These are phyloP conservation scores for Iguana delicatissima DNA, from an alignment of 2,797 vertebrate species.

Conservation along the genomic window DNA sequence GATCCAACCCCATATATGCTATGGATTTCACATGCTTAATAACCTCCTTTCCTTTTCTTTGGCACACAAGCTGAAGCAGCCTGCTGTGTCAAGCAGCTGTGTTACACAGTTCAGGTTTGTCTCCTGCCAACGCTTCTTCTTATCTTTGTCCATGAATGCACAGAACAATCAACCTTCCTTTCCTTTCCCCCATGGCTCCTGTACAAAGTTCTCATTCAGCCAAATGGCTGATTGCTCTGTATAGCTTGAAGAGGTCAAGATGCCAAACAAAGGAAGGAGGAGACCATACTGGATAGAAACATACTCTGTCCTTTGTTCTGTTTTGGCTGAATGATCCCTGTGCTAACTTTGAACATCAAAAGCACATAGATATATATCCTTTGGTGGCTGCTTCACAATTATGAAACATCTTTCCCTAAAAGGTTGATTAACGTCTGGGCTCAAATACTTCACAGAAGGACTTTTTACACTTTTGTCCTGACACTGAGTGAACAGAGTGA, in stretches of 20 bases:
- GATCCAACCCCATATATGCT: not conserved
- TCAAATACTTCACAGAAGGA: not conserved
- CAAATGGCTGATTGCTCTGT: not conserved
- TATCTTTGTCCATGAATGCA: not conserved
- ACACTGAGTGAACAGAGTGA: not conserved
- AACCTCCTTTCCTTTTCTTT: constrained; percentile 7
- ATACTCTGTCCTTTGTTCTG: no score
- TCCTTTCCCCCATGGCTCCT: not conserved
- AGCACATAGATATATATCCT: not conserved
- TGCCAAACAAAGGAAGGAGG: not conserved
- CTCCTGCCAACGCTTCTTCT: constrained; percentile 31
- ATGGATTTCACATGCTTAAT: constrained; percentile 9
- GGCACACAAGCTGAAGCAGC: not conserved
- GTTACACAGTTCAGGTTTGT: constrained; percentile 35
- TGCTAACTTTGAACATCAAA: not conserved
- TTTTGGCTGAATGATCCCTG: not conserved
- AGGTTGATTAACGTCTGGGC: not conserved
- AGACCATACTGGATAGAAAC: not conserved
- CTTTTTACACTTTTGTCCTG: not conserved
- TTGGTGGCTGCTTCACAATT: not conserved
- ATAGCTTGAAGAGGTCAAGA: not conserved
- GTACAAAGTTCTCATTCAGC: not conserved
- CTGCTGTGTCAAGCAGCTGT: not conserved
- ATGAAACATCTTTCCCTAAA: not conserved
- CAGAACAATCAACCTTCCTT: not conserved